A percentile compares a stretch with the other conserved stretches of the same genome.
Conservation (phyloP, 2,888 invertebrate genomes). For the Chydorus sphaericus region DNA sequence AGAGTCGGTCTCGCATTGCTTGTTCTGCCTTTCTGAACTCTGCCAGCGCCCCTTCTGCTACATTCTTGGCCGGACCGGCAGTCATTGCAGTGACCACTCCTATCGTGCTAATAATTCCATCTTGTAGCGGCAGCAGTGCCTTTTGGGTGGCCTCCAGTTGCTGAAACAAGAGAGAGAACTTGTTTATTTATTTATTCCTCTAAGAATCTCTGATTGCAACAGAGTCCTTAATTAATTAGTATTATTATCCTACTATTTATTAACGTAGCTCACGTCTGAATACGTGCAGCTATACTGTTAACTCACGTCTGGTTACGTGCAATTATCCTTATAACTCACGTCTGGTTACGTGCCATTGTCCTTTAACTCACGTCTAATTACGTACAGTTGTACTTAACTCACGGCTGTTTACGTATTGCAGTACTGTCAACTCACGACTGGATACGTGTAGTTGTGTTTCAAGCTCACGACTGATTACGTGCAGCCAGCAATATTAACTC, state of each 20-base stretch:
- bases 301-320: background rate
- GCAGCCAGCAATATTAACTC: no score
- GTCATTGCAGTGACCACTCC: no score
- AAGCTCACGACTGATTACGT: background rate
- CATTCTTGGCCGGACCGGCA: no score
- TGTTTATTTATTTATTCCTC: background rate
- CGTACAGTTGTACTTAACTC: background rate
- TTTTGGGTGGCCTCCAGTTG: background rate
- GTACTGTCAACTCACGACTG: background rate
- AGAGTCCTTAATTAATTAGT: no score
- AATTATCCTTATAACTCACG: background rate
- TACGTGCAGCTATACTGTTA: background rate
- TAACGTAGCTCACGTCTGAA: background rate
- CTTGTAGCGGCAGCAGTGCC: background rate
- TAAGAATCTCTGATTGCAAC: background rate
- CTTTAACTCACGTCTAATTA: background rate
- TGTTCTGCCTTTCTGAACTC: background rate
- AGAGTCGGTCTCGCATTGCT: background rate
- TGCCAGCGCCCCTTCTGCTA: background rate
- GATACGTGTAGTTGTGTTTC: no score
- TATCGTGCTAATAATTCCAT: background rate
- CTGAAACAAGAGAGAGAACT: background rate
- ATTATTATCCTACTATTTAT: no score
- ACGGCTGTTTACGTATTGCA: background rate
- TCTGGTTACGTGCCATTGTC: background rate